A percentile compares a stretch with the other conserved stretches of the same genome.
Conservation (phyloP, 1,140 invertebrate species). For the Zaprionus inermis region DNA sequence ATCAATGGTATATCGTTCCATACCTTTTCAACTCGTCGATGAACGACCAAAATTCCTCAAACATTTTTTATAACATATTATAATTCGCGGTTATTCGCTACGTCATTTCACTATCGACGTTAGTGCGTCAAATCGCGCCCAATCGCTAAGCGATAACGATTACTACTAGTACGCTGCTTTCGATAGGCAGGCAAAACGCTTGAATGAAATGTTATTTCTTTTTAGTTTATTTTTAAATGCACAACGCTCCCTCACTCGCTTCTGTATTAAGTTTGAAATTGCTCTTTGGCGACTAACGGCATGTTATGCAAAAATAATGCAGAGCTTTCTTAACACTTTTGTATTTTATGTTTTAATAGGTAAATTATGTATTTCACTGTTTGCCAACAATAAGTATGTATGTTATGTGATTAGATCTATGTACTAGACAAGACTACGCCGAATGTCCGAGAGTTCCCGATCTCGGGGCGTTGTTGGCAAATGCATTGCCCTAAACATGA, state of each 20-base stretch:
- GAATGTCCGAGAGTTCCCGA: constrained; percentile 13
- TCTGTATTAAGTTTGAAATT: background rate
- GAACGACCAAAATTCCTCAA: background rate
- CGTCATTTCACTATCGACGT: background rate
- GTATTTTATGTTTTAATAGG: constrained; percentile 62
- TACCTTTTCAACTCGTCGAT: background rate
- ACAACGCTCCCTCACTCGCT: constrained; percentile 35
- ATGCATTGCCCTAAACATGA: constrained; percentile 63
- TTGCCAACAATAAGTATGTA: constrained; percentile 73
- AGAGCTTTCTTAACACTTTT: constrained; percentile 37
- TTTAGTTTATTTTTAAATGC: constrained; percentile 67
- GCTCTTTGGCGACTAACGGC: background rate
- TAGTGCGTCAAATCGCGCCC: background rate
- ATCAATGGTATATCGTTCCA: too few species aligned
- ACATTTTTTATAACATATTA: too few species aligned
- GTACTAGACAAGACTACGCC: constrained; percentile 64
- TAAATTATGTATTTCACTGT: constrained; percentile 76
- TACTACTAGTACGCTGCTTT: background rate
- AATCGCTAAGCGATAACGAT: background rate
- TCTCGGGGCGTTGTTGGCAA: constrained; percentile 44
- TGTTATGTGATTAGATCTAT: constrained; percentile 62
- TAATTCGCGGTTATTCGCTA: background rate
- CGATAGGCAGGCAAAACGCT: constrained; percentile 3
- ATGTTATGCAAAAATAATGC: constrained; percentile 49
- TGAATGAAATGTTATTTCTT: constrained; percentile 16